These are phyloP conservation scores for Dorcus parallelipipedus DNA, from an alignment of 2,888 invertebrate species.

Conservation along the genomic window DNA sequence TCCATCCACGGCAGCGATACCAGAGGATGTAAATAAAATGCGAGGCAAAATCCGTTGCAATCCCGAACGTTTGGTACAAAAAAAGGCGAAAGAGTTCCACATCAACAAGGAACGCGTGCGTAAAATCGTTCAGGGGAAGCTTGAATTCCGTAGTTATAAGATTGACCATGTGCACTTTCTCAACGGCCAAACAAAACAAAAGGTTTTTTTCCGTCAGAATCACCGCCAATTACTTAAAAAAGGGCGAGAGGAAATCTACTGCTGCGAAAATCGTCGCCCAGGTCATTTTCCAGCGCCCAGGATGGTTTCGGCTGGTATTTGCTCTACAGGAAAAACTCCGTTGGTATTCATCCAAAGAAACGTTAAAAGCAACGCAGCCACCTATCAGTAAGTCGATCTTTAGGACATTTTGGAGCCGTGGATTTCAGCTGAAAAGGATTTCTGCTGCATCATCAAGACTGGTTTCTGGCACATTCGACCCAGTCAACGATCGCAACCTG, in stretches of 20 bases:
- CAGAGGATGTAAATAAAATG: too few relatives aligned
- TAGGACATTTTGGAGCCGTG: not conserved
- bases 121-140: too few relatives aligned
- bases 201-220: not conserved
- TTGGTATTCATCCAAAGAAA: not conserved
- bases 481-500: not conserved
- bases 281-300: not conserved
- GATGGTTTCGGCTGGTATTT: not conserved
- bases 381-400: not conserved
- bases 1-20: too few relatives aligned
- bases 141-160: too few relatives aligned
- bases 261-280: not conserved
- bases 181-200: too few relatives aligned
- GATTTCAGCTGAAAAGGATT: not conserved
- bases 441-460: not conserved
- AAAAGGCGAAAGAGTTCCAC: too few relatives aligned
- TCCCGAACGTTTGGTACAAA: too few relatives aligned
- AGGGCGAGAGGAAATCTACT: not conserved
- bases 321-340: not conserved
- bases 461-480: not conserved
- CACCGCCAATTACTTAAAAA: not conserved
- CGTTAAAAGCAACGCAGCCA: not conserved
- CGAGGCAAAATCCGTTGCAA: too few relatives aligned
- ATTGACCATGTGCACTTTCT: too few relatives aligned
- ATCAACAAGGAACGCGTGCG: too few relatives aligned